Evolutionary conservation across 2,888 invertebrate genomes (phyloP).

Genomic region (Hylaea fasciaria): DNA sequence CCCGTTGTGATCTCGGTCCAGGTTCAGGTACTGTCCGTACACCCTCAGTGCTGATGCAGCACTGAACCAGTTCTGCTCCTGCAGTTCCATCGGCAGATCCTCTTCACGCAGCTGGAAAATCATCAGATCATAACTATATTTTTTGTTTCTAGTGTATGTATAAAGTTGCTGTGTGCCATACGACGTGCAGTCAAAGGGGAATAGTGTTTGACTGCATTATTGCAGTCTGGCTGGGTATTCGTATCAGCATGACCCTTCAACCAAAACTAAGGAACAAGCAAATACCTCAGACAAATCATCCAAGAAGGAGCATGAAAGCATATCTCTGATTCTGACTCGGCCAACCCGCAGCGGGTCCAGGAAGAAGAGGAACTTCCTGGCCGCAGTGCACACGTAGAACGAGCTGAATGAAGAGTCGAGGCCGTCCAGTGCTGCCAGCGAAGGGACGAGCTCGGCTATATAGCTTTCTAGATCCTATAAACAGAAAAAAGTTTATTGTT

Average conservation of each 20-base stretch:
- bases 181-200: too few species aligned
- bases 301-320: constrained; percentile 95
- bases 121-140: too few species aligned
- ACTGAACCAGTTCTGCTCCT: constrained; percentile 96
- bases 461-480: constrained; percentile 96
- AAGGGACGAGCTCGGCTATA: constrained; percentile 96
- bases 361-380: constrained; percentile 98
- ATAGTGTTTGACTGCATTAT: too few species aligned
- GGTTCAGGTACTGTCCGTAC: constrained; percentile 96
- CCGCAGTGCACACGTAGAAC: constrained; percentile 98
- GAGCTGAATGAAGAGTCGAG: constrained; percentile 97
- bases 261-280: too few species aligned
- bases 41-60: constrained; percentile 94
- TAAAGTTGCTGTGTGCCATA: too few species aligned
- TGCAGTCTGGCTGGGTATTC: too few species aligned
- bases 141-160: too few species aligned
- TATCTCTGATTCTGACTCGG: constrained; percentile 94
- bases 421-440: constrained; percentile 94
- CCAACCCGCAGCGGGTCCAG: constrained; percentile 95
- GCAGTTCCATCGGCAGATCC: constrained; percentile 91
- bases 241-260: too few species aligned
- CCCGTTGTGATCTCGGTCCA: constrained; percentile 97
- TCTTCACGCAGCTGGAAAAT: constrained; percentile 89
- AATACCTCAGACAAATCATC: constrained; percentile 94
- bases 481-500: constrained; percentile 32